A percentile compares a stretch with the other conserved stretches of the same genome.
Evolutionary conservation across 2,888 invertebrate genomes (phyloP).

Genomic region (Amphipyra tragopoginis): DNA sequence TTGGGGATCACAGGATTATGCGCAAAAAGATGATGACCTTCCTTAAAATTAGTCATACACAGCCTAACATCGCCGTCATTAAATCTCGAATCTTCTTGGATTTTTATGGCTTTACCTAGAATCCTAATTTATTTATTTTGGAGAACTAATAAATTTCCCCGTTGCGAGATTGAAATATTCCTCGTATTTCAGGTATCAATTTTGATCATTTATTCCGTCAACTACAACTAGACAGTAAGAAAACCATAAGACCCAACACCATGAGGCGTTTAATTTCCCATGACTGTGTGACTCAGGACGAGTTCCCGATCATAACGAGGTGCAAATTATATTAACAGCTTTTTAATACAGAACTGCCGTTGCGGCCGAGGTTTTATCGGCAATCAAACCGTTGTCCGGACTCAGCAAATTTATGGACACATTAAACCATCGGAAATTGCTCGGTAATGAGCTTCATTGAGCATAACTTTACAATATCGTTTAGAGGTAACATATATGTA

Average conservation of each 20-base stretch:
- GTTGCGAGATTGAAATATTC: too few species aligned
- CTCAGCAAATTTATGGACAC: constrained; percentile 74
- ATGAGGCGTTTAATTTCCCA: constrained; percentile 48
- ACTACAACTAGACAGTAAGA: neutral
- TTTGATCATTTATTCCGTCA: neutral
- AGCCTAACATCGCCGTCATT: neutral
- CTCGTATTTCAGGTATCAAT: neutral
- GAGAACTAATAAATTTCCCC: too few species aligned
- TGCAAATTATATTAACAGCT: constrained; percentile 79
- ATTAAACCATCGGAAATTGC: constrained; percentile 71
- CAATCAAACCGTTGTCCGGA: constrained; percentile 75
- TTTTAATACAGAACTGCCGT: constrained; percentile 74
- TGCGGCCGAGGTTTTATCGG: constrained; percentile 76
- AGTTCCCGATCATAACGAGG: constrained; percentile 69
- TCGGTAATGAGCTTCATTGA: constrained; percentile 66
- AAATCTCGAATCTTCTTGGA: neutral
- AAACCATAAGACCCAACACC: neutral
- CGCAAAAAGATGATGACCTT: constrained; percentile 19
- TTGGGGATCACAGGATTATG: constrained; percentile 2
- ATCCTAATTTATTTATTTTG: too few species aligned
- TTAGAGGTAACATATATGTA: constrained; percentile 54
- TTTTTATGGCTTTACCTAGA: neutral
- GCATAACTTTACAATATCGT: constrained; percentile 60
- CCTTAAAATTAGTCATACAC: constrained; percentile 1
- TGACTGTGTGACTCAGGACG: constrained; percentile 56